Evolutionary conservation across 2,113 vertebrate species (phyloP), one percentile per base, ranked within the genome.

Genomic region (Passer montanus): DNA sequence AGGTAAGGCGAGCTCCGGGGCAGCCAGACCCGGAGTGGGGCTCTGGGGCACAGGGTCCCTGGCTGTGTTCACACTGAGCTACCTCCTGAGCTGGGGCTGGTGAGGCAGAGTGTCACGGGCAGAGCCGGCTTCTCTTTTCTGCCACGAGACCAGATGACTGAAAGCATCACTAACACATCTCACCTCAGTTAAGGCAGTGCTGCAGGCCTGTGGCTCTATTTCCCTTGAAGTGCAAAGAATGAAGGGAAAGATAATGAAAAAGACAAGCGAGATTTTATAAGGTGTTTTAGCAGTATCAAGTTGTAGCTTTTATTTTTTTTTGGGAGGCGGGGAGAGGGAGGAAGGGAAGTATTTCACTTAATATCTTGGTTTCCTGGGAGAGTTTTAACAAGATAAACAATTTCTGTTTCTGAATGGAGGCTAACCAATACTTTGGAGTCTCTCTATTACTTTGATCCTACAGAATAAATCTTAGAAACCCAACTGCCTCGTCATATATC

Each of bases 261-360:
- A 72, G 67, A 72, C 26, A 53, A 82, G 5, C 19, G 39, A 90
- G 35, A 24, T 31, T 85, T 81, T 68, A 46, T 28, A 77, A 55
- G 31, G 26, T 14, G 5, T 43, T 85, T 55, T 37, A 75, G 22
- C 37, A 78, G 35, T 58, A 80, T 56, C 43, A 33, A 58, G 27
- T 66, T 46, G 22, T 60, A 74, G 20, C 2, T 13, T 4, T 9
- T 7, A 9, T 41, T 41, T 41, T 41, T 14, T 4, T 9, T 7
- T 10, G 1, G 9, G 6, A 0, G 0, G 1, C 4, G 1, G 20
- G 56, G 3, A 20, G 16, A 22, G 10, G 11, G 15, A 64, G 33
- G 23, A 52, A 52, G 15, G 11, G 31, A 46, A 55, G 26, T 66
- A 47, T 47, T 87, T 89, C 68, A 50, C 18, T 56, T 58, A 44